A percentile compares a stretch with the other conserved stretches of the same genome.
phyloP scores from a whole-genome alignment of 2,888 invertebrate species.

The Deladenus siricidicola region DNA sequence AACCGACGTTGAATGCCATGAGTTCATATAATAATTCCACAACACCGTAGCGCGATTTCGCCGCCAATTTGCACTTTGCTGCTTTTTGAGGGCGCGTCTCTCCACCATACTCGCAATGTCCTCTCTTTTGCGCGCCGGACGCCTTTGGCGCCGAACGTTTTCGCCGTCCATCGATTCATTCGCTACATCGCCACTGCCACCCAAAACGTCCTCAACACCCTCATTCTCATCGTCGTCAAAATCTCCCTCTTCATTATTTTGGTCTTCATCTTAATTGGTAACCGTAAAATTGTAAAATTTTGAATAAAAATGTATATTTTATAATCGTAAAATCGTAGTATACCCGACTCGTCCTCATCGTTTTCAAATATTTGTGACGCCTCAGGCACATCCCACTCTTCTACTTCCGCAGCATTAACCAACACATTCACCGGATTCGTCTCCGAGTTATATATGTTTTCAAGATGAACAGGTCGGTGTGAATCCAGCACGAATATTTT shows the following conservation, averaged over 20 bases:
- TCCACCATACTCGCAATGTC: constrained; percentile 18
- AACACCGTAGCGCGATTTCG: constrained; percentile 30
- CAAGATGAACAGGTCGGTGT: constrained; percentile 41
- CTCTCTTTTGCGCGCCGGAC: neutral
- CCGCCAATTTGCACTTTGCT: constrained; percentile 34
- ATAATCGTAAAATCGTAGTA: neutral
- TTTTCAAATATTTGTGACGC: constrained; percentile 14
- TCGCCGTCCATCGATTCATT: neutral
- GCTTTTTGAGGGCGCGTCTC: constrained; percentile 24
- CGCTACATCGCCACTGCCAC: neutral
- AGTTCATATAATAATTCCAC: constrained; percentile 43
- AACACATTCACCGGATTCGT: constrained; percentile 18
- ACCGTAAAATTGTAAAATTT: neutral
- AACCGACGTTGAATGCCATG: constrained; percentile 16
- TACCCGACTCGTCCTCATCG: neutral
- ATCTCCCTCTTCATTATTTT: constrained; percentile 11
- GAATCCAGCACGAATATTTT: constrained; percentile 42
- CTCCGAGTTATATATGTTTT: constrained; percentile 38
- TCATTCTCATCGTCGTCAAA: constrained; percentile 29
- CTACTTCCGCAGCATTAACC: constrained; percentile 11
- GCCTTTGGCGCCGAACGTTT: neutral
- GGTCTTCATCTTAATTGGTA: too few relatives aligned
- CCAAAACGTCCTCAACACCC: constrained; percentile 24
- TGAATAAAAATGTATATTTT: neutral
- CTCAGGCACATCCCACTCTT: constrained; percentile 22